Evolutionary conservation across 2,888 invertebrate species (phyloP).

Genomic region (Habroteleia sp.): DNA sequence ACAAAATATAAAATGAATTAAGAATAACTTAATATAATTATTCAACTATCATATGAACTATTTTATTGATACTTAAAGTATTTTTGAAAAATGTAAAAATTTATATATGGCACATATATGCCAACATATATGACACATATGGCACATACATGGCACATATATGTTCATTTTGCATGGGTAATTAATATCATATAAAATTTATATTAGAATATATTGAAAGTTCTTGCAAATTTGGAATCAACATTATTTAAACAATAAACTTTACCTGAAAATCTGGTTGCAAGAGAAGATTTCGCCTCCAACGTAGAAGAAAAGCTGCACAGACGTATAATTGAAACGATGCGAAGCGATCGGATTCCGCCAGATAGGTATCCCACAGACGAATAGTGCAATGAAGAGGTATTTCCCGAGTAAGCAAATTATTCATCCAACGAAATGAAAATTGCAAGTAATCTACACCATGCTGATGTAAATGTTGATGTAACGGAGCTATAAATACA

Average conservation of each 20-base stretch:
- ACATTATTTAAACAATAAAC: too few species aligned
- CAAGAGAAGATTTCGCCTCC: constrained; percentile 93
- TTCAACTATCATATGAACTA: too few species aligned
- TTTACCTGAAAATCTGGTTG: constrained; percentile 98
- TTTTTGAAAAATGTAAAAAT: too few species aligned
- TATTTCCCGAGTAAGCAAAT: constrained; percentile 97
- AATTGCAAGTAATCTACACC: constrained; percentile 99
- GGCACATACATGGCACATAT: too few species aligned
- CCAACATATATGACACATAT: too few species aligned
- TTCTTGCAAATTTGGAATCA: too few species aligned
- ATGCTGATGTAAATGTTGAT: constrained; percentile 94
- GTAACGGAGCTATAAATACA: constrained; percentile 87
- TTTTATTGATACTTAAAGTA: too few species aligned
- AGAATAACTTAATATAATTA: too few species aligned
- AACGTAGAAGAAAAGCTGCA: constrained; percentile 98
- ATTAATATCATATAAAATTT: too few species aligned
- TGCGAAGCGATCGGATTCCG: constrained; percentile 97
- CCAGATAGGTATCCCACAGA: constrained; percentile 99
- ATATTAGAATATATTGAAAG: too few species aligned
- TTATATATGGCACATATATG: too few species aligned
- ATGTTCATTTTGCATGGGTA: too few species aligned
- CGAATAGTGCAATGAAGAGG: constrained; percentile 98
- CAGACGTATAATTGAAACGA: constrained; percentile 99
- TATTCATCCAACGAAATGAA: constrained; percentile 99
- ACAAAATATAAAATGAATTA: neutral